phyloP scores from a whole-genome alignment of 1,140 invertebrate species.

The Tetramorium parvispinum region DNA sequence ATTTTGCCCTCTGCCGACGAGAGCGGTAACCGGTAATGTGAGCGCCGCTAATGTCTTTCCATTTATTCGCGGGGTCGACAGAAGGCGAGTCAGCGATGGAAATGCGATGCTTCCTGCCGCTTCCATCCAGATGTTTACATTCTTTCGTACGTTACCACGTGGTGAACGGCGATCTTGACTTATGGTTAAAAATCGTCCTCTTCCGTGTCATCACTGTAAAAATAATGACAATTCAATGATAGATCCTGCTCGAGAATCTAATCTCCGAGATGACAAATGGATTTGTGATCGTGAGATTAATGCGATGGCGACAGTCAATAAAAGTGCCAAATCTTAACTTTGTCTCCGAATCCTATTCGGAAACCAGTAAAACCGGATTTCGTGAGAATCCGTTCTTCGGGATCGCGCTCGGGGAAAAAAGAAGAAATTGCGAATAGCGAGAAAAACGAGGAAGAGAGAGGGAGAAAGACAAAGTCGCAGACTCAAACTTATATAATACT shows the following conservation, averaged over 20 bases:
- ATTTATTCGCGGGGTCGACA: slow-evolving; percentile 51
- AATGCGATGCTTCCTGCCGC: background rate
- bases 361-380: slow-evolving; percentile 71
- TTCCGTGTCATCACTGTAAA: background rate
- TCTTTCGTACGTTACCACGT: no score
- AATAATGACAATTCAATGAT: background rate
- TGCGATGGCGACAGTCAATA: slow-evolving; percentile 25
- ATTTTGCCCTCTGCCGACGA: slow-evolving; percentile 57
- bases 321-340: slow-evolving; percentile 60
- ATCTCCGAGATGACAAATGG: background rate
- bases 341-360: slow-evolving; percentile 41
- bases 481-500: no score
- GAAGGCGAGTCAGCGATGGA: slow-evolving; percentile 15
- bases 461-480: no score
- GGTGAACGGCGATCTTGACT: background rate
- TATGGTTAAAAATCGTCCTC: background rate
- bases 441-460: background rate
- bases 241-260: background rate
- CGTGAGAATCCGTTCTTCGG: slow-evolving; percentile 58
- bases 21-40: slow-evolving; percentile 57
- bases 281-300: background rate
- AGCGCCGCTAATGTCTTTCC: slow-evolving; percentile 49
- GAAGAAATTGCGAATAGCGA: background rate
- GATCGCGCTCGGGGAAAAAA: slow-evolving; percentile 26
- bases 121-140: background rate